Evolutionary conservation across 2,113 vertebrate species (phyloP).

Genomic region (Petaurus breviceps): DNA sequence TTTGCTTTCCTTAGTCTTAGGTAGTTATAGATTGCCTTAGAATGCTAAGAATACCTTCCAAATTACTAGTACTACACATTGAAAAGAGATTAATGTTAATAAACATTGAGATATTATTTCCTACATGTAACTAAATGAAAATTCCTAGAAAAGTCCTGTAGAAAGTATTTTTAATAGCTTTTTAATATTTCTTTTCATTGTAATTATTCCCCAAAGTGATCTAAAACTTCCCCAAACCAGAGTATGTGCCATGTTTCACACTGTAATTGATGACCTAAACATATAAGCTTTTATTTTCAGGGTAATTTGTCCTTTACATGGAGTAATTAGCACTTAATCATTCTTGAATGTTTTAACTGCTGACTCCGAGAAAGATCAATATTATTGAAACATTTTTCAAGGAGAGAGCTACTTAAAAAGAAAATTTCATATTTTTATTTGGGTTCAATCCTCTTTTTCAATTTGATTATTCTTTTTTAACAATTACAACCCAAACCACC

Average conservation of each 20-base stretch:
- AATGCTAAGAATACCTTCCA: background rate
- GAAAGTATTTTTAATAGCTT: background rate
- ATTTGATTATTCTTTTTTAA: conserved; percentile 2
- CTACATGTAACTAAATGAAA: background rate
- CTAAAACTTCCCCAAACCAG: background rate
- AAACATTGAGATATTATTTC: background rate
- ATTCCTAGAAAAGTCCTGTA: background rate
- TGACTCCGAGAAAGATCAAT: conserved; percentile 25
- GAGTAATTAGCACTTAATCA: conserved; percentile 13
- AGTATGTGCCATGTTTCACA: background rate
- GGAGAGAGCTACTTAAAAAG: background rate
- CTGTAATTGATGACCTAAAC: background rate
- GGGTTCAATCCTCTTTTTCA: background rate
- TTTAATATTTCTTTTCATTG: background rate
- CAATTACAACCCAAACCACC: background rate
- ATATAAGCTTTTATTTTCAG: conserved; percentile 4
- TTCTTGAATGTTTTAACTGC: conserved; percentile 20
- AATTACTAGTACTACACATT: background rate
- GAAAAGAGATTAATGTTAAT: background rate
- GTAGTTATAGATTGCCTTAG: background rate
- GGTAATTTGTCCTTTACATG: background rate
- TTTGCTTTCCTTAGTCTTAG: background rate
- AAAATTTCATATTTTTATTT: background rate
- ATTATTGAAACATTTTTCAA: conserved; percentile 52
- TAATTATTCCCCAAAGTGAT: background rate